Evolutionary conservation across 1,140 invertebrate genomes (phyloP), one percentile per base, ranked within the genome.

Genomic region (Aphaenogaster ashmeadi): DNA sequence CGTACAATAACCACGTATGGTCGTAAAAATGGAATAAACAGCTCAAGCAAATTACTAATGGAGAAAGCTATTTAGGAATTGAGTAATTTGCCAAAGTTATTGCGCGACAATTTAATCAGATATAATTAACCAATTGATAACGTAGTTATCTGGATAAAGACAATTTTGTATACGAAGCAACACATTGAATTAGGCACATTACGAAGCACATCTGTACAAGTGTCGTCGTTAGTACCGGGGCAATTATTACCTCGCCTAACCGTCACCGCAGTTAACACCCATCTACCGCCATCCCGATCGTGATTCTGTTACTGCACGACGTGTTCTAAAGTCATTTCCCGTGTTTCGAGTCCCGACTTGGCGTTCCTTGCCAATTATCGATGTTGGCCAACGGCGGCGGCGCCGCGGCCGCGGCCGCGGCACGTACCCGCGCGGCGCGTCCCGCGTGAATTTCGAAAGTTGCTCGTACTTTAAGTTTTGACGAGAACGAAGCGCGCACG

Each of bases 391-490:
- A 67, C 52, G 47, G 80, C 47, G 52, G 52, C n/a, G 36, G 41
- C 64, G 15, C 52, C 44, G 36, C 62, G 47, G 27, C 41, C 9
- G 69, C 41, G 78, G 9, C 62, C 27, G 64, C 15, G 21, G 47
- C 86, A 88, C 75, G 69, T 85, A 67, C 1, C 64, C 66, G 44
- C 18, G 50, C 27, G 38, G 38, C 21, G 9, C 60, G 75, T 91
- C 90, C 89, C 90, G 75, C 81, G 89, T 87, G 91, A 89, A 86
- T 89, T 92, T 87, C 85, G 38, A 88, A 91, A 92, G 89, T 92
- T 92, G 36, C 36, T 7, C 66, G 88, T 84, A 88, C 91, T 92
- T 92, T 85, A 90, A 93, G 89, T 93, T 93, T 93, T 92, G 90
- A 92, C 91, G 91, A 91, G 90, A 86, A 77, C 91, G 87, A 85